Base-by-base conservation (phyloP, 2,888 invertebrate genomes). In the Spodoptera picta region DNA sequence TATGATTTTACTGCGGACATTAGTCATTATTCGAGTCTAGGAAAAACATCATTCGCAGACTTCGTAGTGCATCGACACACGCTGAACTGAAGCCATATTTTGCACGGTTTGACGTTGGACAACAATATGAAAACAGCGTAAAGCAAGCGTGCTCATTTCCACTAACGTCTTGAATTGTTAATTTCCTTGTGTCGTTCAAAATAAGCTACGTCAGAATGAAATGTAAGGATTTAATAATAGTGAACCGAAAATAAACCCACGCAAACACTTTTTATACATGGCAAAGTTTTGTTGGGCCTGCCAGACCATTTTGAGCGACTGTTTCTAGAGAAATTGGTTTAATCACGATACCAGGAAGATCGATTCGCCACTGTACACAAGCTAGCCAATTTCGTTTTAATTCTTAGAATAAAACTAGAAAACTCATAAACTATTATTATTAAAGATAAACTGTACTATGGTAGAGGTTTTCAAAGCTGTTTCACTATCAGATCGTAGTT, bases 401-500 rank as follows among this genome's bases (percentile, higher is more conserved):
- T 36, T 36, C 36, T 36, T 36, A 36, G 9, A 36, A 36, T 36
- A 9, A 36, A 36, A 36, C 36, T 9, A 36, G 36, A 36, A 36
- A 36, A 5, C 1, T 19, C 19, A 1, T 19, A 6, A 31, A 6
- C 4, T 6, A 31, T 6, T 31, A 31, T 31, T 31, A 6, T 31
- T 31, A 62, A 2, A 49, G 55, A 68, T 54, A 67, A 23, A 44
- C 23, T 9, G 2, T 49, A 23, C 10, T 2, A 11, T 31, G 27
- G 27, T 23, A n/a, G 9, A 42, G 42, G 31, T 47, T 47, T 49
- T 45, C 49, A 31, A 64, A 64, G 63, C 53, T 24, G 49, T 44
- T 46, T 49, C 57, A 57, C 23, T 58, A 72, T 75, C 65, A 52
- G 70, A 77, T 73, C 61, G 62, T 71, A 61, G 67, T 66, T 65